Evolutionary conservation across 2,888 invertebrate genomes (phyloP).

Genomic region (Geotrupes spiniger): DNA sequence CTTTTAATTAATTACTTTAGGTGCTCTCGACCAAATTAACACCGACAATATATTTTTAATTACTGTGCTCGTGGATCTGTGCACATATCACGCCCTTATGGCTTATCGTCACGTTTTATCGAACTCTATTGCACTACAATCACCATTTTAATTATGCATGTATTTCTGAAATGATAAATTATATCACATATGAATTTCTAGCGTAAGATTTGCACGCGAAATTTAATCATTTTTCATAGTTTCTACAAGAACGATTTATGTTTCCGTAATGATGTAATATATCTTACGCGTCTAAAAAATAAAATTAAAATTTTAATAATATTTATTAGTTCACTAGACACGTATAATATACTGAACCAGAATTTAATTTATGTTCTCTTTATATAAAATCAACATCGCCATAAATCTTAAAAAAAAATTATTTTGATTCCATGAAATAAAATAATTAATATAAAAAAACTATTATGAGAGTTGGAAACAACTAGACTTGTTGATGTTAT

Average conservation of each 20-base stretch:
- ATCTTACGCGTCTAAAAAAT: neutral
- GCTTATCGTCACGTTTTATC: slow-evolving; percentile 4
- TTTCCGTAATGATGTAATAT: slow-evolving; percentile 4
- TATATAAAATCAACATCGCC: no score
- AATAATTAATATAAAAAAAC: no score
- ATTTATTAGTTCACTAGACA: no score
- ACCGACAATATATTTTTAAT: slow-evolving; percentile 25
- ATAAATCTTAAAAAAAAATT: no score
- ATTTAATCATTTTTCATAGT: slow-evolving; percentile 2
- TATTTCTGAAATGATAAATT: slow-evolving; percentile 4
- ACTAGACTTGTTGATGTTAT: no score
- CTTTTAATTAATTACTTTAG: slow-evolving; percentile 27
- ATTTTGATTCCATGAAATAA: no score
- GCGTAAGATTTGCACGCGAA: slow-evolving; percentile 2
- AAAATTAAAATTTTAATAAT: no score
- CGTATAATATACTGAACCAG: no score
- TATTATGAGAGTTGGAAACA: no score
- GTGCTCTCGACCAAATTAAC: slow-evolving; percentile 29
- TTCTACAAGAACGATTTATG: slow-evolving; percentile 4
- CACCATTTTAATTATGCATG: slow-evolving; percentile 4
- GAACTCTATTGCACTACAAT: neutral
- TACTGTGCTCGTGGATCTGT: slow-evolving; percentile 13
- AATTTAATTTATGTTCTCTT: no score
- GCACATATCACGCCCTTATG: slow-evolving; percentile 11
- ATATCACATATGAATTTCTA: slow-evolving; percentile 1